These are phyloP conservation scores for Hydrocynus forskahlii DNA, from an alignment of 2,797 vertebrate species.

Conservation along the genomic window DNA sequence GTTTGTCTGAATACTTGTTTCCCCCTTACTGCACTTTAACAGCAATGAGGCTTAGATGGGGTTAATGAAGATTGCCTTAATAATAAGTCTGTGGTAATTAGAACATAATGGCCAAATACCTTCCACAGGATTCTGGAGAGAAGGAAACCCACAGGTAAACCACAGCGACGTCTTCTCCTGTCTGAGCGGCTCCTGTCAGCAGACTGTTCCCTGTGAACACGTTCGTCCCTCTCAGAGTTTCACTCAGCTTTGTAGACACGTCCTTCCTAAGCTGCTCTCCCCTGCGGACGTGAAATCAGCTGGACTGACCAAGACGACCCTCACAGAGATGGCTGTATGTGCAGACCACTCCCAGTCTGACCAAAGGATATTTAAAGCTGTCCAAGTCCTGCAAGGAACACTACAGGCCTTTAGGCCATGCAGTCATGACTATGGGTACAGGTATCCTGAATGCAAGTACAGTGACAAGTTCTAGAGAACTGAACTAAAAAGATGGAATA, in stretches of 20 bases:
- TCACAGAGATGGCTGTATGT: slow-evolving; percentile 70
- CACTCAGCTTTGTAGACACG: slow-evolving; percentile 73
- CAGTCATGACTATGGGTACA: slow-evolving; percentile 77
- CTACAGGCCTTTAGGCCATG: slow-evolving; percentile 77
- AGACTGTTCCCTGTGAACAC: slow-evolving; percentile 69
- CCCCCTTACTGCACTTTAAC: too few species aligned
- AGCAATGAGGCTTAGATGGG: background rate
- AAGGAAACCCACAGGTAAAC: slow-evolving; percentile 22
- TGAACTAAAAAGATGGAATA: background rate
- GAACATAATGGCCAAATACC: background rate
- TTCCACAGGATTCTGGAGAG: slow-evolving; percentile 45
- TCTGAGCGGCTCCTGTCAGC: slow-evolving; percentile 72
- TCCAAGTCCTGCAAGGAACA: slow-evolving; percentile 67
- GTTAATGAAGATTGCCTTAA: background rate
- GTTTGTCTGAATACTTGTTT: too few species aligned
- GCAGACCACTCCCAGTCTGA: slow-evolving; percentile 43
- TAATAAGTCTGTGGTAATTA: background rate
- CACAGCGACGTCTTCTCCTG: slow-evolving; percentile 79
- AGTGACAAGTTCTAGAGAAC: slow-evolving; percentile 60
- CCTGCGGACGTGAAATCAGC: slow-evolving; percentile 57
- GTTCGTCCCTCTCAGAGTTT: slow-evolving; percentile 76
- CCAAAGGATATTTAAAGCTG: slow-evolving; percentile 46
- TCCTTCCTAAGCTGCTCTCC: slow-evolving; percentile 72
- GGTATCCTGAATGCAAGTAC: slow-evolving; percentile 86
- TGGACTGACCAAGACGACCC: slow-evolving; percentile 66